Conservation (phyloP, 2,888 invertebrate species). For the Trileptium ribeirensis region DNA sequence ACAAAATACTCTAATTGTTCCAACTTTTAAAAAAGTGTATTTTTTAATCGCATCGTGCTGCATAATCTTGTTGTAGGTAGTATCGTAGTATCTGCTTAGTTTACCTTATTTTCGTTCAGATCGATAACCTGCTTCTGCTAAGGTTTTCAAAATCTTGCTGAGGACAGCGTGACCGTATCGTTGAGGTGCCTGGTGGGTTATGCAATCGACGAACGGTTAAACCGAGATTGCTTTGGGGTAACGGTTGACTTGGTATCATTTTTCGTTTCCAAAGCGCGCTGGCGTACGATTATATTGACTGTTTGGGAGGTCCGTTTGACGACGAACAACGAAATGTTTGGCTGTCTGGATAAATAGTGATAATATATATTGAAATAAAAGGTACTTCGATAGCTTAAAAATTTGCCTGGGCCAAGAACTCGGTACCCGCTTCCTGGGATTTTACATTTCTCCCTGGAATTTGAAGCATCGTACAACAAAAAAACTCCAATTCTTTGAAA, state of each 20-base stretch:
- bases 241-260: constrained; percentile 37
- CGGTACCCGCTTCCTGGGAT: no score
- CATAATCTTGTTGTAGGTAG: no score
- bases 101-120: constrained; percentile 33
- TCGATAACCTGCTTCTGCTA: constrained; percentile 32
- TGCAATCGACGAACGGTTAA: constrained; percentile 52
- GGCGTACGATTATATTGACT: not conserved
- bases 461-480: no score
- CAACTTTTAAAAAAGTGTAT: no score
- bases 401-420: no score
- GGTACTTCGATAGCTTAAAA: no score
- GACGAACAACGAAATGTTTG: constrained; percentile 50
- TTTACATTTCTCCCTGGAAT: no score
- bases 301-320: constrained; percentile 17
- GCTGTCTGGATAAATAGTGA: constrained; percentile 54
- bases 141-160: not conserved
- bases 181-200: constrained; percentile 44
- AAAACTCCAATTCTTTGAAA: no score
- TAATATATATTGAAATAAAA: constrained; percentile 53
- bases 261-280: not conserved
- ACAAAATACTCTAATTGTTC: no score
- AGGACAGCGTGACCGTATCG: constrained; percentile 41
- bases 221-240: constrained; percentile 51
- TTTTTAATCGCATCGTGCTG: no score
- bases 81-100: no score